Evolutionary conservation across 2,888 invertebrate genomes (phyloP), one percentile per base, ranked within the genome.

Genomic region (Marronus borbonicus): DNA sequence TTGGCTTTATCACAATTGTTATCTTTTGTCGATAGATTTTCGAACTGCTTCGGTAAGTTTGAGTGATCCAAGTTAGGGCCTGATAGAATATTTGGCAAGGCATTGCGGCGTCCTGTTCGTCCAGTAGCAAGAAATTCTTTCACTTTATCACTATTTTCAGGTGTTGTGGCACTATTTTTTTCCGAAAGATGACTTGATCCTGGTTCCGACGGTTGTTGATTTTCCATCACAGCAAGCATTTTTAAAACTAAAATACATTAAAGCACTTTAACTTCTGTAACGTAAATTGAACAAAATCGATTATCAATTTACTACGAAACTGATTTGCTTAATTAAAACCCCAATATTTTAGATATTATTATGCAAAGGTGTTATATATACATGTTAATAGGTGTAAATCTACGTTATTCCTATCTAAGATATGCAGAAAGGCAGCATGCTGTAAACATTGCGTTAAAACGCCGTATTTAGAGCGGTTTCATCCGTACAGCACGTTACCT

Each of bases 41-140:
- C 93, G 85, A 97, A 89, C 84, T 93, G 91, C 78, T 93, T 92
- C 3, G 96, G 94, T 83, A 97, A 90, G 86, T 95, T 95, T 8
- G 94, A 94, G 2, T 95, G 94, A 78, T 93, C 92, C 80, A 94
- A 92, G 49, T 93, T 93, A 84, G 94, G 93, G 84, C 93, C 93
- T 74, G 94, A 93, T 83, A 93, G 89, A 83, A 97, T 96, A 87
- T 97, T 95, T 1, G 96, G 94, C 90, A 97, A 90, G 68, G 97
- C 97, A 89, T 97, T 97, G 82, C 97, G 90, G 76, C 97, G 91
- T 20, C 97, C 97, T 49, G 96, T 96, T 81, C 97, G 91, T 3
- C 96, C 96, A 0, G 96, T 94, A 84, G 94, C 93, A 80, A 95
- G 91, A 88, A 97, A 97, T 87, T 96, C 95, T 79, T 88, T 84